Conservation (phyloP, 92 coral and sea anemone species). For the Epizoanthus rinbou region DNA sequence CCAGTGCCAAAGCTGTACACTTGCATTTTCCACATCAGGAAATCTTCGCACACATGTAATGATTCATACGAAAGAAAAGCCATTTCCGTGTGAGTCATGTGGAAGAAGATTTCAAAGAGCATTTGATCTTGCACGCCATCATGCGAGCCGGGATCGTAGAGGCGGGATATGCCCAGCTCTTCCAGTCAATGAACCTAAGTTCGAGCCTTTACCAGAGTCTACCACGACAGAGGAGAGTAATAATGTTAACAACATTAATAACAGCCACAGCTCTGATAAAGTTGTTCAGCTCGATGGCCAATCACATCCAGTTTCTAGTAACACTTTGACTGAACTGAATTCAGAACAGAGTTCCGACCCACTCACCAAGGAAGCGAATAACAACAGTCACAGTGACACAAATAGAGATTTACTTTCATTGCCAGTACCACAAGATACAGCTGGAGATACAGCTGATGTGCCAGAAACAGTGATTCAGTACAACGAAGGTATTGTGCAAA, state of each 20-base stretch:
- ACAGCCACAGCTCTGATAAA: not conserved
- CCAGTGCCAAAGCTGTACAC: not conserved
- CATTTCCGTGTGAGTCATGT: not conserved
- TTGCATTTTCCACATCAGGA: slow-evolving; percentile 15
- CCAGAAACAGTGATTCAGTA: not conserved
- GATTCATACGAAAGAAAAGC: slow-evolving; percentile 16
- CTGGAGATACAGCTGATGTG: not conserved
- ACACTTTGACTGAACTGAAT: not conserved
- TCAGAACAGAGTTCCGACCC: not conserved
- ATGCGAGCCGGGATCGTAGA: not conserved
- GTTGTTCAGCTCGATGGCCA: not conserved
- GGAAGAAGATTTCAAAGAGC: slow-evolving; percentile 16
- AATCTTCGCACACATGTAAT: slow-evolving; percentile 9
- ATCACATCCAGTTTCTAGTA: not conserved
- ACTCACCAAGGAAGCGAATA: not conserved
- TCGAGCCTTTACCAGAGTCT: not conserved
- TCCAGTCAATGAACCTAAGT: not conserved
- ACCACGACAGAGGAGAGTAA: not conserved
- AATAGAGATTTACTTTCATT: not conserved
- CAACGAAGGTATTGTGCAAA: not conserved
- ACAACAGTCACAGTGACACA: not conserved
- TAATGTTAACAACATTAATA: not conserved
- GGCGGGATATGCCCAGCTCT: slow-evolving; percentile 5
- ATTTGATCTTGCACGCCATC: slow-evolving; percentile 13
- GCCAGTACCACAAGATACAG: not conserved